phyloP scores from a whole-genome alignment of 2,113 vertebrate species.

The Poecile atricapillus region DNA sequence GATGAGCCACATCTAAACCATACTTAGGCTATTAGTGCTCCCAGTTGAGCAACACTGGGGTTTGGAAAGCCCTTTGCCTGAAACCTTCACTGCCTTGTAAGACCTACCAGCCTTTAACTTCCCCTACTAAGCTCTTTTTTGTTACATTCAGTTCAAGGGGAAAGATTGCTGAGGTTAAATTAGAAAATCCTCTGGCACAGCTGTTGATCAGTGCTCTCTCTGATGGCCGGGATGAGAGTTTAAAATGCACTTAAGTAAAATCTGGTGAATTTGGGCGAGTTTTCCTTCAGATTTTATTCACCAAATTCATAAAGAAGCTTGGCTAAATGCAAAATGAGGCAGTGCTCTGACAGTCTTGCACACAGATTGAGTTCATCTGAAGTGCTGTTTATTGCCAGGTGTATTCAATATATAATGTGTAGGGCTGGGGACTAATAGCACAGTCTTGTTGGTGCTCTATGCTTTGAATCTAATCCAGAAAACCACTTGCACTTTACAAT shows the following conservation, averaged over 20 bases:
- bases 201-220: background rate
- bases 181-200: background rate
- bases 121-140: background rate
- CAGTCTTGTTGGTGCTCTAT: background rate
- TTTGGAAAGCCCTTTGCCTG: constrained; percentile 12
- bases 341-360: background rate
- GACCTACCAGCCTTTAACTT: background rate
- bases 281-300: background rate
- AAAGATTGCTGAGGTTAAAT: background rate
- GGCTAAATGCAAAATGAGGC: background rate
- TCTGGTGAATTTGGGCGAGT: background rate
- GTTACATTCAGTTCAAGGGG: background rate
- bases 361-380: background rate
- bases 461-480: background rate
- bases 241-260: background rate
- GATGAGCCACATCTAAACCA: constrained; percentile 14
- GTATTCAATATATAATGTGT: background rate
- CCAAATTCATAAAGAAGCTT: background rate
- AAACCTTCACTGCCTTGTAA: background rate
- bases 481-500: background rate
- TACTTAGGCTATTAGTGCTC: constrained; percentile 12
- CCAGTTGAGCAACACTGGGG: constrained; percentile 34
- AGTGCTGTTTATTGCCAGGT: background rate
- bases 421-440: background rate
- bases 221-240: background rate